Conservation (phyloP, 2,797 vertebrate species). For the Myotis daubentonii region DNA sequence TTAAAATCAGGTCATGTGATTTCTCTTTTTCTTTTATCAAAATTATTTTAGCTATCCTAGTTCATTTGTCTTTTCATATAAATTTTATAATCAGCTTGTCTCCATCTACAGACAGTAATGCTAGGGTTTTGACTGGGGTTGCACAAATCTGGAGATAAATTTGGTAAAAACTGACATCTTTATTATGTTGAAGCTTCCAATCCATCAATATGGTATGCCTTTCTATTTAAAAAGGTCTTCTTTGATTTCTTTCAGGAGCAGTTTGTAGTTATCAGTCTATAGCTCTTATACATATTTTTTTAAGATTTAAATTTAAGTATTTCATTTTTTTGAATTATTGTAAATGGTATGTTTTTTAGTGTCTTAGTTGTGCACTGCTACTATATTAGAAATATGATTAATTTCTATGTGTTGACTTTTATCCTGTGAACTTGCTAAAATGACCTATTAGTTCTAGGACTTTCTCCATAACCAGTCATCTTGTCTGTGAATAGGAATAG, state of each 20-base stretch:
- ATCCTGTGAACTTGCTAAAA: constrained; percentile 7
- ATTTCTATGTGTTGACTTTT: not conserved
- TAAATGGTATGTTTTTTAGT: not conserved
- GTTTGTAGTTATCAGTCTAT: not conserved
- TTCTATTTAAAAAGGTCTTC: not conserved
- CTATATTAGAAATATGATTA: not conserved
- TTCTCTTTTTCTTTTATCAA: not conserved
- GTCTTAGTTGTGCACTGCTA: not conserved
- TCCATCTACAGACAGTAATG: not conserved
- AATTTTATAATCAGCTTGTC: constrained; percentile 18
- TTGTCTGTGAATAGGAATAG: not conserved
- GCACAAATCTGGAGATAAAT: not conserved
- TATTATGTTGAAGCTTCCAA: not conserved
- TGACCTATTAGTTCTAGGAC: not conserved
- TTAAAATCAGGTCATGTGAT: not conserved
- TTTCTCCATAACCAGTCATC: not conserved
- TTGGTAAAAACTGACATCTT: not conserved
- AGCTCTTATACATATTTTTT: not conserved
- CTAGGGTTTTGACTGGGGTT: not conserved
- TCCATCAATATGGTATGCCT: not conserved
- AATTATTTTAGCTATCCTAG: not conserved
- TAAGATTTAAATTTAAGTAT: not conserved
- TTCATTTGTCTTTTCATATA: constrained; percentile 34
- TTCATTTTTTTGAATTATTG: not conserved
- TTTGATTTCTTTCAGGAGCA: not conserved